A percentile compares a stretch with the other conserved stretches of the same genome.
Conservation (phyloP, 2,888 invertebrate genomes). For the Drosophila pegasa region DNA sequence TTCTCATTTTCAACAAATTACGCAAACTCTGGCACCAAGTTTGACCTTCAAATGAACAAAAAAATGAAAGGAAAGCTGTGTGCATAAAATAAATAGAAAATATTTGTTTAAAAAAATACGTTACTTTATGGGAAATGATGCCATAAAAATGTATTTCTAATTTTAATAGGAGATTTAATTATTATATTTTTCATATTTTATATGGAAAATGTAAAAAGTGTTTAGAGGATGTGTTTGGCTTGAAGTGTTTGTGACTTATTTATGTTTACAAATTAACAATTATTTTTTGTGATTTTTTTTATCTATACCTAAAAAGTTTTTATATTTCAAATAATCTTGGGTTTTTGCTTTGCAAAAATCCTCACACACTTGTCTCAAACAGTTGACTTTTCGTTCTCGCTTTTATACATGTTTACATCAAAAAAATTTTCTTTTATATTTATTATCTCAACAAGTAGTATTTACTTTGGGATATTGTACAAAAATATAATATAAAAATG, state of each 20-base stretch:
- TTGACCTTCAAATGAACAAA: conserved; percentile 42
- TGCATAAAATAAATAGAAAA: conserved; percentile 4
- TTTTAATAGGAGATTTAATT: not conserved
- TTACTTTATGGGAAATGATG: not conserved
- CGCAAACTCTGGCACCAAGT: conserved; percentile 7
- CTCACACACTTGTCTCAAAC: too few species aligned
- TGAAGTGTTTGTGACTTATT: not conserved
- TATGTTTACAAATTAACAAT: not conserved
- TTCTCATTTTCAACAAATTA: not conserved
- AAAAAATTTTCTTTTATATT: too few species aligned
- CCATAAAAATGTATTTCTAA: not conserved
- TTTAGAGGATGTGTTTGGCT: not conserved
- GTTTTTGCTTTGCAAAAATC: too few species aligned
- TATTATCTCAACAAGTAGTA: too few species aligned
- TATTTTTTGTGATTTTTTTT: not conserved
- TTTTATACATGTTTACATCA: too few species aligned
- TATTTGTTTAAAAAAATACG: not conserved
- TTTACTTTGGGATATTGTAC: not conserved
- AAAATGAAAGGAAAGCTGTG: not conserved
- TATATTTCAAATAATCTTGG: too few species aligned
- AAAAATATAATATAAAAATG: too few species aligned
- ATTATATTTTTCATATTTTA: not conserved
- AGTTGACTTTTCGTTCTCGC: too few species aligned
- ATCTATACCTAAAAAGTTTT: too few species aligned
- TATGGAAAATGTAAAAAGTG: not conserved